phyloP scores from a whole-genome alignment of 2,888 invertebrate species.

The Merodon equestris region DNA sequence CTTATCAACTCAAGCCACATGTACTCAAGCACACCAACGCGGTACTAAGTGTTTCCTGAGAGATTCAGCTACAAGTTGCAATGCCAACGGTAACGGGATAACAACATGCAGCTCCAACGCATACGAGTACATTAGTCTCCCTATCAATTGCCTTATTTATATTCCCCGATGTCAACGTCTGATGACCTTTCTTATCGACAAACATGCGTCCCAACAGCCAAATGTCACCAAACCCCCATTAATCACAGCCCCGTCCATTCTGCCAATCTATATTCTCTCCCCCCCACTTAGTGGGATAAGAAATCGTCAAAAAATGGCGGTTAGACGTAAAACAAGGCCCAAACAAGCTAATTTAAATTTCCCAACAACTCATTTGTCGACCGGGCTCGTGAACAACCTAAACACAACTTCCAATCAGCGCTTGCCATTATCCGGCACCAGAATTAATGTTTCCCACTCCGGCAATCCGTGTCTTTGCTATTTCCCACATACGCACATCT shows the following conservation, averaged over 20 bases:
- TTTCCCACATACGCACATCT: background rate
- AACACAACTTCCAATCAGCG: constrained; percentile 39
- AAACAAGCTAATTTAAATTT: constrained; percentile 35
- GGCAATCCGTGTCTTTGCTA: constrained; percentile 41
- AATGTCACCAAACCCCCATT: constrained; percentile 4
- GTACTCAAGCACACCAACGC: no score
- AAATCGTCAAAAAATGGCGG: constrained; percentile 10
- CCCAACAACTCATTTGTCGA: constrained; percentile 36
- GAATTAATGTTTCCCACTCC: constrained; percentile 44
- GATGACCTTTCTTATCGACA: background rate
- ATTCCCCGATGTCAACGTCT: no score
- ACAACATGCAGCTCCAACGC: no score
- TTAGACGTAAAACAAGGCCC: constrained; percentile 13
- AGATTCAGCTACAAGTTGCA: no score
- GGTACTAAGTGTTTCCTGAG: no score
- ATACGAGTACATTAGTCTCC: no score
- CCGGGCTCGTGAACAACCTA: background rate
- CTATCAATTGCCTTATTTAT: no score
- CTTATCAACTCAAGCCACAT: no score
- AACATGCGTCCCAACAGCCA: background rate
- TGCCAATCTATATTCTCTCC: background rate
- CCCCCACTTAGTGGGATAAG: background rate
- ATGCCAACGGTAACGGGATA: no score
- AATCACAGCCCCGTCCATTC: constrained; percentile 10
- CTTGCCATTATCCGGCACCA: constrained; percentile 40